phyloP scores from a whole-genome alignment of 1,140 invertebrate species.

The Manduca sexta region DNA sequence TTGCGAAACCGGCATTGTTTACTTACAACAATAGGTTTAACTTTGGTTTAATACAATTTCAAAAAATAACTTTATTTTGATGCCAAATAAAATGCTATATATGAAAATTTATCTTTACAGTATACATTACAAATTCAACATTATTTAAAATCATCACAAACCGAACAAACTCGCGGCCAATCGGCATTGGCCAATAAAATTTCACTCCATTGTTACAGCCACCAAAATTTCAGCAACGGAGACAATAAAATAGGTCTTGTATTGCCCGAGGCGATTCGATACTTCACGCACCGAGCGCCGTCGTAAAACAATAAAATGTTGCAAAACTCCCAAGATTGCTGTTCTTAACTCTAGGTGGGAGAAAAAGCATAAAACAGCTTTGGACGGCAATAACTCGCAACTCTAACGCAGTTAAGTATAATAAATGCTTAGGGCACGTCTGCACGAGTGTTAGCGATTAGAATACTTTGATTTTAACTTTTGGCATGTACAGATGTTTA shows the following conservation, averaged over 20 bases:
- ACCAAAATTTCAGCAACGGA: conserved; percentile 26
- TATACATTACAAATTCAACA: too few species aligned
- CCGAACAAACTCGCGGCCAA: neutral
- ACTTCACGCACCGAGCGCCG: conserved; percentile 23
- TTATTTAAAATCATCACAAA: neutral
- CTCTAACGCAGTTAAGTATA: conserved; percentile 23
- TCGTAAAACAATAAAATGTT: conserved; percentile 36
- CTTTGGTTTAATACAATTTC: too few species aligned
- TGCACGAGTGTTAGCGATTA: neutral
- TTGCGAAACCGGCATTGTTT: too few species aligned
- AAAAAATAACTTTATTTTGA: too few species aligned
- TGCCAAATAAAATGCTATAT: too few species aligned
- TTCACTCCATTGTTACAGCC: too few species aligned
- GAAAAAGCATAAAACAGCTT: conserved; percentile 15
- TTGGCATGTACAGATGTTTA: too few species aligned
- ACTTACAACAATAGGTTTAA: too few species aligned
- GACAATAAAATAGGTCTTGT: conserved; percentile 41
- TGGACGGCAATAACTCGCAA: conserved; percentile 14
- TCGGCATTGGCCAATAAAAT: too few species aligned
- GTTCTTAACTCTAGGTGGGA: conserved; percentile 12
- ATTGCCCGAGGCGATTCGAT: conserved; percentile 27
- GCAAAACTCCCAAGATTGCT: conserved; percentile 28
- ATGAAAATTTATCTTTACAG: too few species aligned
- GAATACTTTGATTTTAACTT: neutral
- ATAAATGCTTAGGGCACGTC: too few species aligned